Evolutionary conservation across 2,797 vertebrate genomes (phyloP).

Genomic region (Petrocephalus schoutedeni): DNA sequence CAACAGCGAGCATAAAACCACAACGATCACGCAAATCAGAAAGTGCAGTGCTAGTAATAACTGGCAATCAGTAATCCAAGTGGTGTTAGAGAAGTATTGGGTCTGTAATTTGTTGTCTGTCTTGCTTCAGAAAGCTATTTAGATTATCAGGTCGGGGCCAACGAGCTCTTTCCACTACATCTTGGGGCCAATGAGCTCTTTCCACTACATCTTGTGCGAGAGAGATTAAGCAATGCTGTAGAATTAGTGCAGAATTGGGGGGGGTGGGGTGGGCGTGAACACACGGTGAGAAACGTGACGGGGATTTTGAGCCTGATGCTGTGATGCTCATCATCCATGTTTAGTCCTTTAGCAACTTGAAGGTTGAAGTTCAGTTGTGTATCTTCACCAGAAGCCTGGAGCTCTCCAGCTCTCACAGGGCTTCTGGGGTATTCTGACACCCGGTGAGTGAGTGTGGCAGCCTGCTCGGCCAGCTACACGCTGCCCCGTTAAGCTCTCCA

Average conservation of each 20-base stretch:
- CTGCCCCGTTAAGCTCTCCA: neutral
- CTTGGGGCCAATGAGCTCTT: neutral
- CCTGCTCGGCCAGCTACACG: neutral
- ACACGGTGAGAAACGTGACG: neutral
- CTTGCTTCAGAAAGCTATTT: too few relatives aligned
- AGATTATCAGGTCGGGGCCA: neutral
- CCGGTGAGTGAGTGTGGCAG: neutral
- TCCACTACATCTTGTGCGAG: neutral
- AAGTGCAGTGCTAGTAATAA: too few relatives aligned
- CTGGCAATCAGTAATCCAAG: too few relatives aligned
- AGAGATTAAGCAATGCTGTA: neutral
- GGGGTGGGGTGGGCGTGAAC: too few relatives aligned
- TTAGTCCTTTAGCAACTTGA: neutral
- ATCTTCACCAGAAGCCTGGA: neutral
- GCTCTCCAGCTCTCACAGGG: too few relatives aligned
- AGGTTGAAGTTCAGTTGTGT: neutral
- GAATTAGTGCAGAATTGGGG: neutral
- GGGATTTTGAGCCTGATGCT: neutral
- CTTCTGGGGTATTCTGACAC: too few relatives aligned
- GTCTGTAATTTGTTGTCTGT: too few relatives aligned
- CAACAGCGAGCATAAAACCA: too few relatives aligned
- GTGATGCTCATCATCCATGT: neutral
- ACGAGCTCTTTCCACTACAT: neutral
- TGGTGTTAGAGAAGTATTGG: too few relatives aligned
- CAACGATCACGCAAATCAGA: too few relatives aligned